phyloP scores from a whole-genome alignment of 2,888 invertebrate species.

The Diadegma fenestrale region DNA sequence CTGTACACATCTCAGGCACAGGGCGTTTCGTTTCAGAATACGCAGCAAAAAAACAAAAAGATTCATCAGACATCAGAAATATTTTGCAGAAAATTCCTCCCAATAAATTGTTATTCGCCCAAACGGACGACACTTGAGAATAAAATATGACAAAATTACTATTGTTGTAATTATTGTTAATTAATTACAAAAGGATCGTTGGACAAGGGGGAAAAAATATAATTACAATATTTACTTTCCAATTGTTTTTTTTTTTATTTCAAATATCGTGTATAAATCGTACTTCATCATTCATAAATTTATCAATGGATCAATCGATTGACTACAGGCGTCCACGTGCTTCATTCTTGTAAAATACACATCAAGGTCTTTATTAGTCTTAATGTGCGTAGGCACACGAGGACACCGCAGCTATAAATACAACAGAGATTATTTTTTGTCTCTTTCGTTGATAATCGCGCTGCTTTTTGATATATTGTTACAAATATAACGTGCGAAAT shows the following conservation, averaged over 20 bases:
- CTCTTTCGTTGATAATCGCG: not conserved
- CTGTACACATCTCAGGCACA: not conserved
- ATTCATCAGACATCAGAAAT: not conserved
- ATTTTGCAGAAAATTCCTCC: not conserved
- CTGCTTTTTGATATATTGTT: not conserved
- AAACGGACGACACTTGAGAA: not conserved
- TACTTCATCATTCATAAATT: constrained; percentile 23
- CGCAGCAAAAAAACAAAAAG: not conserved
- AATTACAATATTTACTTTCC: not conserved
- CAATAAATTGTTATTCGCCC: too few relatives aligned
- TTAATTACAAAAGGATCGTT: not conserved
- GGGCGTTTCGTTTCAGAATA: not conserved
- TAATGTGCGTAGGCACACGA: not conserved
- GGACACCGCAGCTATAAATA: constrained; percentile 3
- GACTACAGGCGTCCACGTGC: not conserved
- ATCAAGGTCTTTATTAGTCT: not conserved
- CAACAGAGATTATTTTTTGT: not conserved
- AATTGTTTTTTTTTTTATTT: not conserved
- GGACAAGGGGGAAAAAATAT: not conserved
- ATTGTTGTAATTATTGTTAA: not conserved
- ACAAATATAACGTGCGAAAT: not conserved
- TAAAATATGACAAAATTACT: not conserved
- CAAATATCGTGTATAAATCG: not conserved
- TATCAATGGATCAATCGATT: constrained; percentile 18
- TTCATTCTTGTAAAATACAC: constrained; percentile 8